phyloP scores from a whole-genome alignment of 2,797 vertebrate species.

The Dryobates pubescens region DNA sequence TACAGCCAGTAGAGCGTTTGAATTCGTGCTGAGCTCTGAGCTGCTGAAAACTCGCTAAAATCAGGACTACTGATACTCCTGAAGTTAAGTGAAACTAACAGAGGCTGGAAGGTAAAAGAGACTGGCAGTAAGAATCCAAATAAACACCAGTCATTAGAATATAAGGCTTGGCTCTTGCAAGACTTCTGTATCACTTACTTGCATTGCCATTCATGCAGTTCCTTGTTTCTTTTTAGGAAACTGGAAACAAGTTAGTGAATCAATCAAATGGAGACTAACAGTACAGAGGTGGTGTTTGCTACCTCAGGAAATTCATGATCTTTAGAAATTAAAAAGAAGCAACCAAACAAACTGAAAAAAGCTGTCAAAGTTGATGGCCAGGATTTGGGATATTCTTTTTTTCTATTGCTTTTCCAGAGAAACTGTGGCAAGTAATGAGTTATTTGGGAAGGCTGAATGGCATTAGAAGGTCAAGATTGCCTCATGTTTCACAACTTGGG shows the following conservation, averaged over 20 bases:
- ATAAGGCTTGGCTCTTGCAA: not conserved
- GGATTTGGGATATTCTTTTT: not conserved
- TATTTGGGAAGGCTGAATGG: not conserved
- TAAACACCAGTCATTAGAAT: not conserved
- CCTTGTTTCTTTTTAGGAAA: not conserved
- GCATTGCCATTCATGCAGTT: not conserved
- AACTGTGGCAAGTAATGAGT: not conserved
- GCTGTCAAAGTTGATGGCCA: not conserved
- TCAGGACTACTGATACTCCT: not conserved
- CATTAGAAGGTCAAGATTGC: not conserved
- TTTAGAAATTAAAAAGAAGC: not conserved
- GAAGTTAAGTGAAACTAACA: not conserved
- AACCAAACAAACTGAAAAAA: too few relatives aligned
- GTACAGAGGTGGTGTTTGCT: not conserved
- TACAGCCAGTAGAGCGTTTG: not conserved
- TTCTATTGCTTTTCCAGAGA: not conserved
- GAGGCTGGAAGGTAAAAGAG: not conserved
- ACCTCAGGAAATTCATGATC: not conserved
- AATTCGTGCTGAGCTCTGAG: not conserved
- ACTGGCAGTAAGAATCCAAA: not conserved
- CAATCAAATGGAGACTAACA: not conserved
- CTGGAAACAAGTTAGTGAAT: not conserved
- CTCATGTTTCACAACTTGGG: not conserved
- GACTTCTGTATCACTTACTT: not conserved
- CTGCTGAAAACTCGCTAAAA: not conserved